A percentile compares a stretch with the other conserved stretches of the same genome.
Evolutionary conservation across 1,140 invertebrate species (phyloP).

Genomic region (Drosophila miranda): DNA sequence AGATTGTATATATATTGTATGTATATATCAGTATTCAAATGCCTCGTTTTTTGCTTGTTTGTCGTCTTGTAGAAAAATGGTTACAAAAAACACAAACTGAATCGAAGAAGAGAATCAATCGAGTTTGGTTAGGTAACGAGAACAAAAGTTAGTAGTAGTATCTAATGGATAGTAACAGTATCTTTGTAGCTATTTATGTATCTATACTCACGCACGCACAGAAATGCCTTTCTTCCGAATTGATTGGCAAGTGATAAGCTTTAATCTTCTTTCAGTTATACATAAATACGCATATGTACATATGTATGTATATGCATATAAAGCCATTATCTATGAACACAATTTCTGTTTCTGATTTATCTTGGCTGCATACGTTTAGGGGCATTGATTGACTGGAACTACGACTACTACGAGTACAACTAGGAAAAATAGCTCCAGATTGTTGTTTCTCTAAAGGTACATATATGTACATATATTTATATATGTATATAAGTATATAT

Average conservation of each 20-base stretch:
- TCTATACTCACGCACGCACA: conserved; percentile 47
- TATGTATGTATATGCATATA: conserved; percentile 8
- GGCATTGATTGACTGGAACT: conserved; percentile 31
- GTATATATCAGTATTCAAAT: conserved; percentile 66
- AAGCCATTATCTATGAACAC: conserved; percentile 55
- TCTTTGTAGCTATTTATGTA: conserved; percentile 25
- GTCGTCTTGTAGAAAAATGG: conserved; percentile 41
- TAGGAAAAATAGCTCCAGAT: conserved; percentile 63
- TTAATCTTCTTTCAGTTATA: conserved; percentile 55
- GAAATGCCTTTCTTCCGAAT: conserved; percentile 64
- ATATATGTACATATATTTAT: conserved; percentile 11
- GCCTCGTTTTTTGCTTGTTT: conserved; percentile 54
- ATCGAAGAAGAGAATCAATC: conserved; percentile 26
- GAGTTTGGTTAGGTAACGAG: conserved; percentile 46
- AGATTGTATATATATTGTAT: conserved; percentile 40
- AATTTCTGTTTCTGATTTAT: conserved; percentile 36
- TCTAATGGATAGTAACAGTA: conserved; percentile 47
- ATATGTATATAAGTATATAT: not conserved
- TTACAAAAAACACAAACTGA: conserved; percentile 39
- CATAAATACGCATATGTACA: conserved; percentile 17
- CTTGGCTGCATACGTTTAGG: conserved; percentile 30
- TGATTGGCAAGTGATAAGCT: conserved; percentile 78
- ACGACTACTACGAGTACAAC: conserved; percentile 34
- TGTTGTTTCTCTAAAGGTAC: not conserved
- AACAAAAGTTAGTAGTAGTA: conserved; percentile 34